Percentiles rank a stretch among this genome's conserved stretches.
Conservation (phyloP, 2,888 invertebrate genomes). For the Steinernema hermaphroditum region DNA sequence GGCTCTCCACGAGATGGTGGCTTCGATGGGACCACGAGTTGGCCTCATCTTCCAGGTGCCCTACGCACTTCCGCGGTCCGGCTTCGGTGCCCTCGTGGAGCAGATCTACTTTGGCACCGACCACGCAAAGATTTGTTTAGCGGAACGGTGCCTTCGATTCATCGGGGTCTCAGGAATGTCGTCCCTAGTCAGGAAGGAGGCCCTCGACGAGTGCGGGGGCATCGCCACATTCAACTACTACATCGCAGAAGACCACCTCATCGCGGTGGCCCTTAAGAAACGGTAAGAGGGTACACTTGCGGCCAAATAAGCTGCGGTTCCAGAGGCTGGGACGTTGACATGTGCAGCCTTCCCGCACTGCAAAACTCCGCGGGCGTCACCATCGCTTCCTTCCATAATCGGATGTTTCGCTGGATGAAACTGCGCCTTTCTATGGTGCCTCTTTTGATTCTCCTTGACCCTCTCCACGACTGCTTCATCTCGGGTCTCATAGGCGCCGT, state of each 20-base stretch:
- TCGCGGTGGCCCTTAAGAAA: conserved; percentile 80
- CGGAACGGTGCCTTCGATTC: conserved; percentile 84
- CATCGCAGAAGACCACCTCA: conserved; percentile 95
- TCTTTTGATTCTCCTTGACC: conserved; percentile 84
- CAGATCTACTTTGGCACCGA: conserved; percentile 96
- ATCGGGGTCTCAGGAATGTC: conserved; percentile 90
- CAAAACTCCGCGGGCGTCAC: conserved; percentile 78
- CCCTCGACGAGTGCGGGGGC: conserved; percentile 70
- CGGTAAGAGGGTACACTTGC: conserved; percentile 38
- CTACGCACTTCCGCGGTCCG: conserved; percentile 87
- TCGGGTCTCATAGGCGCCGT: conserved; percentile 86
- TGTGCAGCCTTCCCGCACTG: conserved; percentile 88
- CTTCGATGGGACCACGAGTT: conserved; percentile 80
- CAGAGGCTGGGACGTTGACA: conserved; percentile 84
- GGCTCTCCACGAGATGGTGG: conserved; percentile 90
- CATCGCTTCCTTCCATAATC: conserved; percentile 74
- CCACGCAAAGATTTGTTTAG: conserved; percentile 89
- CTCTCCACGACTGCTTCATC: conserved; percentile 82
- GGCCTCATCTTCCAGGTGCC: conserved; percentile 87
- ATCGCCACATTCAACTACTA: conserved; percentile 86
- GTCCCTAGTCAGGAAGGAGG: conserved; percentile 3
- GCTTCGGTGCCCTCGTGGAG: conserved; percentile 91
- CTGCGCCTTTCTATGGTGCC: conserved; percentile 92
- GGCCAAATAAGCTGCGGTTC: no score
- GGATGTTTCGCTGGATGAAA: conserved; percentile 82